Base-by-base conservation (phyloP, 2,888 invertebrate genomes). In the Drosophila sordidula region DNA sequence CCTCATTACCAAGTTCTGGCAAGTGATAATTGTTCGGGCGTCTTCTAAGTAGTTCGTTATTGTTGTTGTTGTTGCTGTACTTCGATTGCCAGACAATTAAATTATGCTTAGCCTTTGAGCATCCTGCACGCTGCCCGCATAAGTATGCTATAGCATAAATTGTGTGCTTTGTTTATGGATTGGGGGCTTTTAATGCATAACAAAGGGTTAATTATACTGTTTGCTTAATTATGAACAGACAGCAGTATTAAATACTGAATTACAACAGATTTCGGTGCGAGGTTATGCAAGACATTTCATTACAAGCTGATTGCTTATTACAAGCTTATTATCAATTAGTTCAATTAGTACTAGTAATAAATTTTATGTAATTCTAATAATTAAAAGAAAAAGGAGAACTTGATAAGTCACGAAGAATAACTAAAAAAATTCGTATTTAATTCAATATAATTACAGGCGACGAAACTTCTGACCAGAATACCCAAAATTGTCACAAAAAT, bases 41-140 rank as follows among this genome's bases (percentile, higher is more conserved):
- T 14, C 52, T 18, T 11, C 12, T 42, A 32, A 47, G 12, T 45
- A 22, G 45, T 61, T 61, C 14, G 38, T 49, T 58, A 51, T 26
- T 56, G 11, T 55, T 49, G 36, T 22, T 50, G 25, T 9, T 41
- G 42, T 18, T 62, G 51, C 50, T 64, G 51, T 55, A 42, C 76
- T 74, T 67, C 79, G 56, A 79, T 78, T 69, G 82, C 46, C 59
- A 71, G 70, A 76, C 80, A 80, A 83, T 84, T 76, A 68, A 83
- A 83, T 86, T 80, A 86, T 68, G 83, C 55, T 70, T 65, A 74
- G 59, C 1, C 64, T 29, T 44, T 11, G 34, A 47, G 51, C 58
- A 22, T 2, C 29, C 29, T 29, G 29, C 29, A 29, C 29, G 9
- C 29, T 2, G 56, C 68, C 64, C 71, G 62, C 56, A 70, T 73